Evolutionary conservation across 2,888 invertebrate genomes (phyloP), one percentile per base, ranked within the genome.

Genomic region (Dasypogon diadema): DNA sequence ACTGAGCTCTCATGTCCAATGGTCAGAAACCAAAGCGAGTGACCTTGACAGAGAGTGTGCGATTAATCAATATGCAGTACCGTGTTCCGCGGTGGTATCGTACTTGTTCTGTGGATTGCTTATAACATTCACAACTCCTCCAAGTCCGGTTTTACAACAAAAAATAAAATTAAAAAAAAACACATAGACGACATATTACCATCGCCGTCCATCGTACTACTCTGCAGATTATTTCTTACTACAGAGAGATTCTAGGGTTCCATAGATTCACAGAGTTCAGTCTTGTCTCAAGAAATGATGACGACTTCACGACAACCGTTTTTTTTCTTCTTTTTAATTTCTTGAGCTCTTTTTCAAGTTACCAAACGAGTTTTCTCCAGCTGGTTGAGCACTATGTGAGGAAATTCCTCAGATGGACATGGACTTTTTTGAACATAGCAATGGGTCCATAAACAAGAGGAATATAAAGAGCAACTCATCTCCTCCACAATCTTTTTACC

Each of bases 11-110:
- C 37, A 60, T 60, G 60, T 18, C 37, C 60, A 60, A 21, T 65
- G 65, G 46, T 65, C 26, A 65, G 22, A 65, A 65, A 65, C 48
- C n/a, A 22, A 65, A 65, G 65, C 76, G 74, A 76, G 74, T 74
- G 76, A 76, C 76, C 76, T 76, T 76, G 76, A 68, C 76, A 76
- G 76, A 73, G 76, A 76, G 76, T 65, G 76, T 65, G 68, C 73
- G 48, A 68, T 58, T 65, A 65, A 65, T 65, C 65, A 48, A 26
- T 65, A 65, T 65, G 65, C 65, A 65, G 24, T 65, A 65, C 48
- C 65, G 46, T 37, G 26, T 46, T 46, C 21, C 46, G 65, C 21
- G 21, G 22, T 12, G 14, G 42, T 37, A 3, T 18, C 30, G 63
- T 46, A 46, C 65, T 65, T 48, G 22, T 51, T 14, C 48, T 34